Base-by-base conservation (phyloP, 2,113 vertebrate genomes). In the Acanthisitta chloris region DNA sequence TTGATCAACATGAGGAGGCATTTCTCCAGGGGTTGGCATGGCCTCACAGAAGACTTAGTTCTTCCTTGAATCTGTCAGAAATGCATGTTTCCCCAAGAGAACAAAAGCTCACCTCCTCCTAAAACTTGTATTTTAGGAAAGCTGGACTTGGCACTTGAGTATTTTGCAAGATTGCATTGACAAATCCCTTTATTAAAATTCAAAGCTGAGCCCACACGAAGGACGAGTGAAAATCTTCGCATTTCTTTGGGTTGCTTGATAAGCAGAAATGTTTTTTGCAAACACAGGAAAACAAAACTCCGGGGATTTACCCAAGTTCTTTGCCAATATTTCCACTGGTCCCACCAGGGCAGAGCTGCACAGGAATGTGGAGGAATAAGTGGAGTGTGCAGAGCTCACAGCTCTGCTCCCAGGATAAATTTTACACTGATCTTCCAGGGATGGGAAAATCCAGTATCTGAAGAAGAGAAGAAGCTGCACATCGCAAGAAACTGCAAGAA, bases 211-310 rank as follows among this genome's bases (percentile, higher is more conserved):
- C 90, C 94, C 95, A 94, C 92, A 91, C 43, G 43, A 95, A 79
- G 52, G 87, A 73, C 1, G 28, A 91, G 81, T 57, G 81, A 79
- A 90, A 96, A 92, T 65, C 66, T 81, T 89, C 0, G 0, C 65
- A 87, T 95, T 97, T 95, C 70, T 91, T 91, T 76, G 87, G 72
- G 43, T 71, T 95, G 66, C 70, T 87, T 55, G 95, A 95, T 94
- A 97, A 93, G 79, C 90, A 96, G 78, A 95, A 94, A 90, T 45
- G 43, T 64, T 94, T 96, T 96, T 72, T 91, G 61, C 90, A 76
- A 79, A 93, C 65, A 48, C 73, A 82, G 87, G 61, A 45, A 86
- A 79, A 42, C 31, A 80, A 66, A 71, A 71, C 81, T 94, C 84
- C n/a, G 17, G 66, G 70, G 81, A 74, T 87, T 95, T 94, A 90